Percentiles rank a stretch among this genome's conserved stretches.
Conservation (phyloP, 2,113 vertebrate genomes). For the Isurus oxyrinchus region DNA sequence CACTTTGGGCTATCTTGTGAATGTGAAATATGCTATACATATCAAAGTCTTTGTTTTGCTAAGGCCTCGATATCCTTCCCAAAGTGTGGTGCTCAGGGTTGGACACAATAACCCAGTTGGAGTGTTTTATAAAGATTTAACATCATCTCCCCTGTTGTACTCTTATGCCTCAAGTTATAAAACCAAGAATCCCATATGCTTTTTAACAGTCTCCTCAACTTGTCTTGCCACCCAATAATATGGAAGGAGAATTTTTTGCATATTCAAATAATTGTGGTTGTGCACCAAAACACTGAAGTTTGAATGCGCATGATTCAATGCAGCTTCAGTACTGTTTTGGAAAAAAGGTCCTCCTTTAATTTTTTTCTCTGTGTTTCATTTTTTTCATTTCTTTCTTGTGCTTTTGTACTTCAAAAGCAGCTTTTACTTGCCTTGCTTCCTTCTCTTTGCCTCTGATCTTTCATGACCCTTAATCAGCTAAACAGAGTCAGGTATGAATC, state of each 20-base stretch:
- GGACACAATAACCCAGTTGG: not conserved
- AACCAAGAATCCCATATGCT: not conserved
- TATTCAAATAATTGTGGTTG: not conserved
- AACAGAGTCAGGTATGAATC: not conserved
- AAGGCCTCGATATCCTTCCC: too few relatives aligned
- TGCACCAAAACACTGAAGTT: not conserved
- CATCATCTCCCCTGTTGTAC: not conserved
- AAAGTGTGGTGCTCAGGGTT: too few relatives aligned
- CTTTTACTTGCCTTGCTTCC: not conserved
- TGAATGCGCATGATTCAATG: not conserved
- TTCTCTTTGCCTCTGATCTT: not conserved
- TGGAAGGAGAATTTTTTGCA: not conserved
- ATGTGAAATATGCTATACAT: too few relatives aligned
- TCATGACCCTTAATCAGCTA: not conserved
- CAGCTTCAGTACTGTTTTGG: not conserved
- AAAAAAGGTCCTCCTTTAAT: not conserved
- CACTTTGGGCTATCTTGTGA: too few relatives aligned
- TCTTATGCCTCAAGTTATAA: not conserved
- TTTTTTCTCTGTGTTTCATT: not conserved
- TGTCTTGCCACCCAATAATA: not conserved
- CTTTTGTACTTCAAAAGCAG: not conserved
- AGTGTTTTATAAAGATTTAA: not conserved
- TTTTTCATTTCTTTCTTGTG: not conserved
- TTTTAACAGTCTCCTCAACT: not conserved
- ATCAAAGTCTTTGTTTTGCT: too few relatives aligned